These are phyloP conservation scores for Chanos chanos DNA, from an alignment of 2,797 vertebrate genomes.

Conservation along the genomic window DNA sequence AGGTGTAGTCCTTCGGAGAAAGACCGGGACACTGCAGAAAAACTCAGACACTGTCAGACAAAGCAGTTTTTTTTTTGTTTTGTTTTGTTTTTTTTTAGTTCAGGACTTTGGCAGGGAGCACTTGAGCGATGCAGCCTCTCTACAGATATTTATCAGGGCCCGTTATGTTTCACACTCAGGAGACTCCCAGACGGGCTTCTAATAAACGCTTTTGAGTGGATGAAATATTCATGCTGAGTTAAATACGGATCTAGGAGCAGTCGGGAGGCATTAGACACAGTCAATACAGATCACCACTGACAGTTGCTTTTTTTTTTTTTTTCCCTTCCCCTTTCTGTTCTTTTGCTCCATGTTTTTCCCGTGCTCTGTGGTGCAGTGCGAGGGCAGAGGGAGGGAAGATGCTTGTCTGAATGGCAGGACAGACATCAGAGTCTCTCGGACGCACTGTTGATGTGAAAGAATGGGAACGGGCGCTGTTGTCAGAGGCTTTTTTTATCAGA, in stretches of 20 bases:
- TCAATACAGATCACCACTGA: slow-evolving; percentile 63
- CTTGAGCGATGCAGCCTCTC: slow-evolving; percentile 43
- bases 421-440: slow-evolving; percentile 12
- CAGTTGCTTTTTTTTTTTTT: slow-evolving; percentile 41
- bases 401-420: slow-evolving; percentile 39
- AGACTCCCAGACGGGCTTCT: slow-evolving; percentile 59
- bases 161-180: slow-evolving; percentile 57
- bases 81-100: not conserved
- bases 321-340: slow-evolving; percentile 18
- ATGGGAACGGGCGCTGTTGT: slow-evolving; percentile 46
- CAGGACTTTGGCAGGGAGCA: slow-evolving; percentile 36
- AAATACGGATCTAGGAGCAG: slow-evolving; percentile 67
- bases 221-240: slow-evolving; percentile 71
- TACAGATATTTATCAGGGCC: slow-evolving; percentile 60
- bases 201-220: slow-evolving; percentile 64
- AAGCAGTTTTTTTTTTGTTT: not conserved
- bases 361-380: slow-evolving; percentile 14
- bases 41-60: slow-evolving; percentile 35
- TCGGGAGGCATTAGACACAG: slow-evolving; percentile 56
- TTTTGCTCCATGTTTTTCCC: slow-evolving; percentile 6
- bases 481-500: no score
- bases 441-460: slow-evolving; percentile 14
- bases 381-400: slow-evolving; percentile 36
- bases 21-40: not conserved
- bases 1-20: not conserved